These are phyloP conservation scores for Neodiprion pinetum DNA, from an alignment of 1,140 invertebrate species.

Conservation along the genomic window DNA sequence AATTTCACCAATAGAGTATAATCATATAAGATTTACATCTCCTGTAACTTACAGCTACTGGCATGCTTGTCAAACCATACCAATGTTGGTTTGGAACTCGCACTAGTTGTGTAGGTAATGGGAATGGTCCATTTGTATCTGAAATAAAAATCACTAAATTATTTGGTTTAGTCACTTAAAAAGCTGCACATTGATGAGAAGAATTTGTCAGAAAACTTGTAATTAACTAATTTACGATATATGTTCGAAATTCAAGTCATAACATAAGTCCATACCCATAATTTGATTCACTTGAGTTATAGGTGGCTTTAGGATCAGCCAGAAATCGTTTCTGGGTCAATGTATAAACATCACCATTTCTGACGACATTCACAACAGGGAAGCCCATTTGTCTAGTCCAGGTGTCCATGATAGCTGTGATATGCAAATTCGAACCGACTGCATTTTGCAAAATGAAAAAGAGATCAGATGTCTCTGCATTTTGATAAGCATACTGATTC, in stretches of 20 bases:
- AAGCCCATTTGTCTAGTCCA: conserved; percentile 95
- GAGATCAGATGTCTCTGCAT: conserved; percentile 83
- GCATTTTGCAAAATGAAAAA: conserved; percentile 69
- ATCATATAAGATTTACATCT: conserved; percentile 20
- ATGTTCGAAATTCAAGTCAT: conserved; percentile 21
- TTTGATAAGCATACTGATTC: conserved; percentile 71
- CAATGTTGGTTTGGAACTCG: conserved; percentile 55
- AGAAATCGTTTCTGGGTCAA: conserved; percentile 80
- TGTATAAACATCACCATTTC: conserved; percentile 60
- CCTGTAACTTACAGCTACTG: conserved; percentile 59
- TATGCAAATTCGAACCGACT: conserved; percentile 56
- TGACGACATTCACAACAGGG: conserved; percentile 76
- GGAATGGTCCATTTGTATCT: conserved; percentile 86
- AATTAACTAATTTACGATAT: conserved; percentile 15
- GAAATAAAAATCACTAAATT: conserved; percentile 41
- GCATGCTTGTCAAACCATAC: conserved; percentile 69
- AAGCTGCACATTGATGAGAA: neutral
- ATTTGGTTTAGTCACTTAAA: neutral
- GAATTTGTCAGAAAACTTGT: conserved; percentile 12
- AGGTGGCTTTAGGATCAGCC: conserved; percentile 66
- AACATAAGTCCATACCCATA: conserved; percentile 63
- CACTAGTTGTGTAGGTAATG: conserved; percentile 76
- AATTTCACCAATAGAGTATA: conserved; percentile 12
- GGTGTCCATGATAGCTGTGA: conserved; percentile 85
- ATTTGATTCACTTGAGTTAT: conserved; percentile 61